These are phyloP conservation scores for Teleogryllus oceanicus DNA, from an alignment of 2,888 invertebrate genomes.

Conservation along the genomic window DNA sequence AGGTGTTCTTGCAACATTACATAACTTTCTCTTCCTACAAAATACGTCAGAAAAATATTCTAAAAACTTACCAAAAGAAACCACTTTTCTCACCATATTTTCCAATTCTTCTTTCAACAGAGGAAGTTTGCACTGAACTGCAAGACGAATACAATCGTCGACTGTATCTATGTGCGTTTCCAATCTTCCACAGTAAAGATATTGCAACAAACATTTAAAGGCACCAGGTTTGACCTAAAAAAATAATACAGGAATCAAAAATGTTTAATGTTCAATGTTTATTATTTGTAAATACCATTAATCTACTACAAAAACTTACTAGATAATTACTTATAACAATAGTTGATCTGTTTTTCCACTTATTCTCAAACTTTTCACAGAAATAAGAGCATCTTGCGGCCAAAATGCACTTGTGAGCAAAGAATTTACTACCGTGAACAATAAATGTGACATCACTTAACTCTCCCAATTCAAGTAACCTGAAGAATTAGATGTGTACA, in stretches of 20 bases:
- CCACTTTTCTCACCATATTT: constrained; percentile 44
- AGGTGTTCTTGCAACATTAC: too few species aligned
- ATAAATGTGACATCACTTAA: constrained; percentile 49
- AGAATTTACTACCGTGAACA: constrained; percentile 46
- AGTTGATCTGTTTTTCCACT: constrained; percentile 46
- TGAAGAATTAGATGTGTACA: constrained; percentile 26
- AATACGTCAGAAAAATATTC: not conserved
- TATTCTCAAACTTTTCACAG: constrained; percentile 45
- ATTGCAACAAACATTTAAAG: constrained; percentile 48
- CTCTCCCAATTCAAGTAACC: constrained; percentile 40
- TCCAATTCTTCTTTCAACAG: constrained; percentile 44
- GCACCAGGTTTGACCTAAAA: constrained; percentile 46
- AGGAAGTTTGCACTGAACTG: constrained; percentile 47
- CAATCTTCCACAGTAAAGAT: constrained; percentile 50
- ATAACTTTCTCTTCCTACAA: not conserved
- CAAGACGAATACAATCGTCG: constrained; percentile 46
- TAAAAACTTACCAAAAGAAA: constrained; percentile 44
- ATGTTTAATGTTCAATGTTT: not conserved
- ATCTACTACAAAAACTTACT: constrained; percentile 33
- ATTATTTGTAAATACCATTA: not conserved
- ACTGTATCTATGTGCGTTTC: constrained; percentile 46
- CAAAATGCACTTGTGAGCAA: constrained; percentile 49
- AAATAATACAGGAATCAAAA: constrained; percentile 20
- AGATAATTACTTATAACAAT: constrained; percentile 44
- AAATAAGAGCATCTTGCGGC: constrained; percentile 49